Evolutionary conservation across 2,797 vertebrate species (phyloP), one percentile per base, ranked within the genome.

Genomic region (Artibeus jamaicensis): DNA sequence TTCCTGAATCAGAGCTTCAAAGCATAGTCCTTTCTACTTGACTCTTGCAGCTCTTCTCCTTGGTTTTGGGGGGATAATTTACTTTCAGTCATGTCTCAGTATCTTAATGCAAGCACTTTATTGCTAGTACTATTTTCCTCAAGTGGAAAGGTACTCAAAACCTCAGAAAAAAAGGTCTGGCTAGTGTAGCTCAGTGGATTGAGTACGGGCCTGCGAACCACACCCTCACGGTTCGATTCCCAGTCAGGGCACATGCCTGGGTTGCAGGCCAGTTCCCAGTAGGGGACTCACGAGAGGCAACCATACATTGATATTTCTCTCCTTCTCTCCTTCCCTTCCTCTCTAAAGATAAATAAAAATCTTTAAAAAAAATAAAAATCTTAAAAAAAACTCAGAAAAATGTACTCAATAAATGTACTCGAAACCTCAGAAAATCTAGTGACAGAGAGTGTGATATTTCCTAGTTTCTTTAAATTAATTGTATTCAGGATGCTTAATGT

Each of bases 91-190:
- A 37, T 8, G 18, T 50, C 39, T 91, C 71, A 70, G 26, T 65
- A 86, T 96, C 95, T 76, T 86, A 92, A 73, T 46, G 8, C 62
- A 78, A 68, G 21, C 15, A 73, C 32, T 62, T 86, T 48, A 71
- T 67, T 83, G 16, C 82, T 89, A 82, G 57, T 76, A 29, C 2
- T 24, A 5, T 42, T 67, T 94, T 91, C 9, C 34, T 85, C 15
- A 89, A 59, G 74, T 37, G 74, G 65, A 91, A 81, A 44, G 18
- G 19, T 18, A 57, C 16, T 57, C 26, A 67, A 71, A 89, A 85
- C 3, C 55, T 70, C 26, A 77, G 59, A 95, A 96, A 89, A 89
- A n/a, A n/a, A n/a, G n/a, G n/a, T n/a, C n/a, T n/a, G n/a, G n/a
- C n/a, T n/a, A n/a, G n/a, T n/a, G n/a, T n/a, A n/a, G n/a, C n/a